These are phyloP conservation scores for Drosophila pruinosa DNA, from an alignment of 1,140 invertebrate species.

Conservation along the genomic window DNA sequence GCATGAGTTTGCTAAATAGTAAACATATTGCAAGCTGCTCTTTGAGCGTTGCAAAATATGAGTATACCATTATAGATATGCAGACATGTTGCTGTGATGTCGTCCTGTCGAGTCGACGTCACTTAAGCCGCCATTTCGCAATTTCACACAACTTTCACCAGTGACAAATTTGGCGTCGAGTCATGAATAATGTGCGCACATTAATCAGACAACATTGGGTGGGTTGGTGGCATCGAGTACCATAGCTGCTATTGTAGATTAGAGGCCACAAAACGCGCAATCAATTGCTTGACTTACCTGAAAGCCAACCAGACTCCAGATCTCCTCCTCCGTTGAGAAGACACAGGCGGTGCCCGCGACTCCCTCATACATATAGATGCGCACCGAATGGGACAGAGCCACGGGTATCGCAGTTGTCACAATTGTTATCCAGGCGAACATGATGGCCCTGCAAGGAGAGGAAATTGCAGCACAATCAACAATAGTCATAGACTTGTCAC, in stretches of 20 bases:
- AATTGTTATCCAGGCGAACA: conserved; percentile 92
- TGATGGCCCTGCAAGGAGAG: conserved; percentile 85
- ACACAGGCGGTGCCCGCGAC: conserved; percentile 87
- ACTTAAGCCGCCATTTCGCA: conserved; percentile 13
- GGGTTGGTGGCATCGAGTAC: too few species aligned
- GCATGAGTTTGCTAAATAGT: conserved; percentile 19
- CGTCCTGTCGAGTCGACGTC: conserved; percentile 1
- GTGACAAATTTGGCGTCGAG: conserved; percentile 38
- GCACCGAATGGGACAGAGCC: conserved; percentile 90
- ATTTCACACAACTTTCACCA: conserved; percentile 29
- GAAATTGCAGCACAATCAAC: neutral
- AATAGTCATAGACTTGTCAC: neutral
- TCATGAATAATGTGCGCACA: conserved; percentile 36
- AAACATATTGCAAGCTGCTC: conserved; percentile 52
- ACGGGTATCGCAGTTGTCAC: conserved; percentile 90
- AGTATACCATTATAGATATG: conserved; percentile 29
- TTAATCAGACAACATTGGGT: conserved; percentile 36
- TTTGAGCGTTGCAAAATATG: conserved; percentile 49
- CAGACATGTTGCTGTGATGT: neutral
- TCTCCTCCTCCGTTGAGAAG: conserved; percentile 86
- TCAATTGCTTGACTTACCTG: conserved; percentile 83
- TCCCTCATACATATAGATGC: conserved; percentile 86
- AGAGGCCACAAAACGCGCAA: conserved; percentile 31
- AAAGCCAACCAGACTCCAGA: conserved; percentile 88
- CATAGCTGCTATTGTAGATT: too few species aligned